Conservation (phyloP, 2,888 invertebrate genomes). For the Cryptus armator region DNA sequence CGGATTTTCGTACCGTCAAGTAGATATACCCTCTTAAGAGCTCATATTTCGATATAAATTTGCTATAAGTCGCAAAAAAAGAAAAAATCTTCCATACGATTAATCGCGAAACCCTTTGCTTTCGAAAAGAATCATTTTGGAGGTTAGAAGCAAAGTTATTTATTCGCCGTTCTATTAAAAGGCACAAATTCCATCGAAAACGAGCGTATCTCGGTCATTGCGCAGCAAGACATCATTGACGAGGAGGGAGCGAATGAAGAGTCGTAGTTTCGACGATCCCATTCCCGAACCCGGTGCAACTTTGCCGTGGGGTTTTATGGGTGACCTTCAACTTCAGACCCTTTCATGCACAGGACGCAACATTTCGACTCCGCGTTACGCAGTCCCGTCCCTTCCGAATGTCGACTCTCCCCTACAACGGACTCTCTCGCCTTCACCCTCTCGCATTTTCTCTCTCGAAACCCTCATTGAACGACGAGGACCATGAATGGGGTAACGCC, state of each 20-base stretch:
- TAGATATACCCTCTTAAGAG: no score
- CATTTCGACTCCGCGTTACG: slow-evolving; percentile 60
- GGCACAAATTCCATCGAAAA: neutral
- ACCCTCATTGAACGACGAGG: slow-evolving; percentile 68
- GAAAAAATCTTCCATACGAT: neutral
- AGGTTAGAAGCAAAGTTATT: neutral
- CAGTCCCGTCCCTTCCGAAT: slow-evolving; percentile 66
- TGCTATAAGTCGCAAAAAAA: neutral
- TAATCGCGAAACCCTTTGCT: no score
- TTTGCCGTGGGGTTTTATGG: slow-evolving; percentile 57
- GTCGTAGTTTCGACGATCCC: slow-evolving; percentile 38
- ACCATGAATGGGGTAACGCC: slow-evolving; percentile 71
- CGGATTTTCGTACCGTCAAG: slow-evolving; percentile 4
- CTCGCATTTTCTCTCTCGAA: slow-evolving; percentile 38
- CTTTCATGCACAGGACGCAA: slow-evolving; percentile 65
- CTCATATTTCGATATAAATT: no score
- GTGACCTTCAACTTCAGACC: slow-evolving; percentile 73
- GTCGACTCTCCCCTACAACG: slow-evolving; percentile 15
- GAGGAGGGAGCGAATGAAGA: slow-evolving; percentile 23
- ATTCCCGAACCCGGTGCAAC: slow-evolving; percentile 49
- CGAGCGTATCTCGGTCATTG: slow-evolving; percentile 5
- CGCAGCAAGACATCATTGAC: slow-evolving; percentile 45
- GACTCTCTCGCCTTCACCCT: neutral
- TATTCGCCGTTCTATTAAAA: neutral
- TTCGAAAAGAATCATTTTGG: neutral